These are phyloP conservation scores for Netelia fuscicornis DNA, from an alignment of 2,888 invertebrate species.

Conservation along the genomic window DNA sequence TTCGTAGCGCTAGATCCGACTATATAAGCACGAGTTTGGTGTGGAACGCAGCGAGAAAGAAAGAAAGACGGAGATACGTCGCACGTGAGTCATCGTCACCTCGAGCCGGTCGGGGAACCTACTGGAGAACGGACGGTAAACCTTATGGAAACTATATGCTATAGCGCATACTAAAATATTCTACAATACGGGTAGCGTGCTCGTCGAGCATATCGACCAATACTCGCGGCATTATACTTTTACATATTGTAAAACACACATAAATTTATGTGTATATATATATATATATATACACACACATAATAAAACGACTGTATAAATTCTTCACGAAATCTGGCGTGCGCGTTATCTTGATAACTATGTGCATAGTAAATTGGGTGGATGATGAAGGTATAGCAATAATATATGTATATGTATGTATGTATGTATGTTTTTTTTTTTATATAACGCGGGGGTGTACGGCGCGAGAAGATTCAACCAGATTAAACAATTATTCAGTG, in stretches of 20 bases:
- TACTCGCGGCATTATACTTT: constrained; percentile 9
- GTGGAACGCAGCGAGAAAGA: constrained; percentile 27
- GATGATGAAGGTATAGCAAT: constrained; percentile 18
- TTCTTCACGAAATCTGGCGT: constrained; percentile 48
- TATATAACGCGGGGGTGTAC: constrained; percentile 10
- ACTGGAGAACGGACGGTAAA: constrained; percentile 51
- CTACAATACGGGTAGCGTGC: constrained; percentile 28
- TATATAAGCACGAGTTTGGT: constrained; percentile 34
- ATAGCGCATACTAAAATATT: constrained; percentile 31
- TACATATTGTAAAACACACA: neutral
- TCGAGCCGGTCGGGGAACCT: constrained; percentile 47
- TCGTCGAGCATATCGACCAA: constrained; percentile 48
- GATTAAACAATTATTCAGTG: constrained; percentile 49
- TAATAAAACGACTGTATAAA: constrained; percentile 29
- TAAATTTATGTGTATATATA: constrained; percentile 9
- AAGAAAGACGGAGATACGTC: constrained; percentile 43
- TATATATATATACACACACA: neutral
- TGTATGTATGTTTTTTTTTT: constrained; percentile 10
- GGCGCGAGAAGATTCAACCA: constrained; percentile 29
- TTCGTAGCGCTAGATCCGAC: constrained; percentile 23
- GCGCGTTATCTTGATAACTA: constrained; percentile 41
- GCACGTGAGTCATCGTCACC: constrained; percentile 64
- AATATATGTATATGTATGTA: constrained; percentile 19
- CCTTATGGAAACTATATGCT: constrained; percentile 15
- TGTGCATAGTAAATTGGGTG: constrained; percentile 31